Base-by-base conservation (phyloP, 1,140 invertebrate genomes). In the Anastatus disparis region DNA sequence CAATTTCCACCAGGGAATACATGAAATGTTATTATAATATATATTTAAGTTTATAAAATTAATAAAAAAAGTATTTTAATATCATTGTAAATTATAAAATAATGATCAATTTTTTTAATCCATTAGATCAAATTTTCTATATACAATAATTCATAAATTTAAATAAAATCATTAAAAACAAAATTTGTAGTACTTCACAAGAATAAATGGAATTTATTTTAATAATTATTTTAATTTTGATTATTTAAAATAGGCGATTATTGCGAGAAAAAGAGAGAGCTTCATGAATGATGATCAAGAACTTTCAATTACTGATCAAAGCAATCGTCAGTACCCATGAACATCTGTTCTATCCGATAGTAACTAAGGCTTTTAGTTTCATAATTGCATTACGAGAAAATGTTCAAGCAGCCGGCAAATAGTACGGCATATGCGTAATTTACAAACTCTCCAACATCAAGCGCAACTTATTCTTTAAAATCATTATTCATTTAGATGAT, bases 341-440 rank as follows among this genome's bases (percentile, higher is more conserved):
- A 71, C 70, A 71, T 71, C 70, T 71, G 70, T 65, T 58, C 62
- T 38, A 48, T 8, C 38, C 31, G 17, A 31, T 44, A 40, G 29
- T n/a, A 44, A 35, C 56, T 44, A 29, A 55, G 15, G 59, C 68
- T 64, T 58, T 63, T 64, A 56, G 55, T 26, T 29, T 56, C 62
- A 42, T 71, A 66, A 71, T 71, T 71, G 38, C 55, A 31, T 71
- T 61, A 71, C 15, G 29, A 64, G 70, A 71, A 71, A 71, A 71
- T 71, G 70, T 52, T 71, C 70, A 71, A 65, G 70, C 52, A 71
- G 70, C 63, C 70, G 70, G 62, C 62, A 65, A 71, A 71, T 56
- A 61, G 53, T 6, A 31, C 17, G 70, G 63, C 70, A 71, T 65
- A 66, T 71, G 70, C 61, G 69, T 70, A 62, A 71, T 71, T 70